Percentiles rank a stretch among this genome's conserved stretches.
These are phyloP conservation scores for Crypturellus tataupa DNA, from an alignment of 2,797 vertebrate species.

Conservation along the genomic window DNA sequence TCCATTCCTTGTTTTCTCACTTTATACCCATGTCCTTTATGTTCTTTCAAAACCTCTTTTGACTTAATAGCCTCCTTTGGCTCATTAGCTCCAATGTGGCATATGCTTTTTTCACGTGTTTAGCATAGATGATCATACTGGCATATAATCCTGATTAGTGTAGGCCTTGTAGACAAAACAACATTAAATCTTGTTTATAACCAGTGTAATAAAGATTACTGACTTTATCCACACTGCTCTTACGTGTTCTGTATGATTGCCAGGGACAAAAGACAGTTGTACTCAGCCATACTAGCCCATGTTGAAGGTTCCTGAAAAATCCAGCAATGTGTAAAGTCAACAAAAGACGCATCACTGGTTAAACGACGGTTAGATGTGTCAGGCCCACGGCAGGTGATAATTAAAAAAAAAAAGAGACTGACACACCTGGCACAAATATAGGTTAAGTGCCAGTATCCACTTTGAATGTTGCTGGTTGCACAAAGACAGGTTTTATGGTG, in stretches of 20 bases:
- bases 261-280: neutral
- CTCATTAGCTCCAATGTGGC: neutral
- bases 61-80: neutral
- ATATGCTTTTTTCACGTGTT: neutral
- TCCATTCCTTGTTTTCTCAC: neutral
- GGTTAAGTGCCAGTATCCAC: neutral
- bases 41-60: neutral
- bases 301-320: neutral
- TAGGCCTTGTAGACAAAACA: neutral
- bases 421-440: neutral
- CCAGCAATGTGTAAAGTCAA: neutral
- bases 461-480: neutral
- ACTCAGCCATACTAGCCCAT: neutral
- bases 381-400: neutral
- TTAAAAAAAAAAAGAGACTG: neutral
- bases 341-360: neutral
- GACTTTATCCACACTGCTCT: neutral
- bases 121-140: neutral
- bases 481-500: neutral
- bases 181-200: neutral
- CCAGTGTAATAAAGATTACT: neutral
- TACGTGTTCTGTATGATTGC: neutral
- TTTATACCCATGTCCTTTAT: neutral
- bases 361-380: fast-evolving
- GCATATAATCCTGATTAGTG: neutral